Conservation (phyloP, 2,797 vertebrate genomes). For the Lemur catta region DNA sequence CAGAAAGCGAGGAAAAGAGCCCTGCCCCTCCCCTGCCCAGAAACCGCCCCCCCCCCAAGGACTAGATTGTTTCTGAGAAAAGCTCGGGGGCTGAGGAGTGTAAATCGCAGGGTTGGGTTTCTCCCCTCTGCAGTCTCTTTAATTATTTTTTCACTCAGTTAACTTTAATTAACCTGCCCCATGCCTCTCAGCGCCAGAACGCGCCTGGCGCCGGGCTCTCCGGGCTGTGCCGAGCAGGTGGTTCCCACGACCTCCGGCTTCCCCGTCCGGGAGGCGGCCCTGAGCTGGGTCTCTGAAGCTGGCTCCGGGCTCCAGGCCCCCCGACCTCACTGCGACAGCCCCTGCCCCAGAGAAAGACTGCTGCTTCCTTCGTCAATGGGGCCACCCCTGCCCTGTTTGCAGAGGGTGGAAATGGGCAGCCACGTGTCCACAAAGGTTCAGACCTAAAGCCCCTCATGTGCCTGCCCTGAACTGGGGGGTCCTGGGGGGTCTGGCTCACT, state of each 20-base stretch:
- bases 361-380: not conserved
- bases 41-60: not conserved
- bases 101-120: constrained; percentile 75
- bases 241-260: constrained; percentile 32
- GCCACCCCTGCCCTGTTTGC: not conserved
- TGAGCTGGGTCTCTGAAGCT: not conserved
- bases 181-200: constrained; percentile 50
- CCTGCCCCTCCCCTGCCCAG: not conserved
- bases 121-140: constrained; percentile 70
- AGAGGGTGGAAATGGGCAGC: not conserved
- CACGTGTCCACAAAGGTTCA: not conserved
- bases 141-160: constrained; percentile 85
- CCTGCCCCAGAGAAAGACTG: not conserved
- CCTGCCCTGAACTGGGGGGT: not conserved
- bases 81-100: constrained; percentile 61
- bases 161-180: constrained; percentile 82
- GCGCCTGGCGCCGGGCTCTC: not conserved
- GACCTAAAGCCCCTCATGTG: not conserved
- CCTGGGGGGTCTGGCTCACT: too few relatives aligned
- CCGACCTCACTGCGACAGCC: not conserved
- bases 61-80: constrained; percentile 3
- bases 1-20: not conserved
- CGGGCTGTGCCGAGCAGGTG: constrained; percentile 4
- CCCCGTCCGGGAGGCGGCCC: not conserved
- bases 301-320: not conserved